Evolutionary conservation across 2,113 vertebrate genomes (phyloP), one percentile per base, ranked within the genome.

Genomic region (Panurus biarmicus): DNA sequence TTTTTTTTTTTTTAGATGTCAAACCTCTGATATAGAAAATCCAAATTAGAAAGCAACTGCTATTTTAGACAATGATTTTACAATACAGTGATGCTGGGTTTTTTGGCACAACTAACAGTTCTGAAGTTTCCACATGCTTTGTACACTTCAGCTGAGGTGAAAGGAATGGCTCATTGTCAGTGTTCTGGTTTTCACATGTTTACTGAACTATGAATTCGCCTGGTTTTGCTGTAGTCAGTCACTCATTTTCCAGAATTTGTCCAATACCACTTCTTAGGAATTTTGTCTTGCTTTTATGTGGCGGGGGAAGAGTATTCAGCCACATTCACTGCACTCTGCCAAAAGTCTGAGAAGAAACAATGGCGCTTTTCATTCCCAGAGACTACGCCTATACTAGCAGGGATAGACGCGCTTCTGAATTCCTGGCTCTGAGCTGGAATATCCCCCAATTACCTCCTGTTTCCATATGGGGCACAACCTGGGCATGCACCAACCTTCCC

Each of bases 221-320:
- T 84, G 24, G 47, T 74, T 91, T 95, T 86, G 48, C n/a, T 42
- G 3, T 74, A 93, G 47, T 76, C 45, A 76, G 54, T 66, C 62
- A 66, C 38, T 78, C 53, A 73, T 74, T 94, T 94, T 70, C 69
- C 86, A 93, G 36, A 14, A 93, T 94, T 86, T 89, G 57, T 81
- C 73, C 65, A 71, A 74, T 74, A 82, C 83, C 75, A 94, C 80
- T 95, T 94, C 92, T 95, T 84, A 93, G 44, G 80, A 94, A 95
- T 38, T 86, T 74, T 92, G 69, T 67, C 80, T 85, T 96, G 58
- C 90, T 96, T 94, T 95, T 53, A 94, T 96, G 90, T 88, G 83
- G 88, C 84, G 35, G 35, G 23, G 17, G 24, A 93, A 88, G 33
- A 81, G 61, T 28, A 86, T 81, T 95, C 76, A 93, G 36, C 65